These are phyloP conservation scores for Nephrotoma guestfalica DNA, from an alignment of 2,888 invertebrate species.

Conservation along the genomic window DNA sequence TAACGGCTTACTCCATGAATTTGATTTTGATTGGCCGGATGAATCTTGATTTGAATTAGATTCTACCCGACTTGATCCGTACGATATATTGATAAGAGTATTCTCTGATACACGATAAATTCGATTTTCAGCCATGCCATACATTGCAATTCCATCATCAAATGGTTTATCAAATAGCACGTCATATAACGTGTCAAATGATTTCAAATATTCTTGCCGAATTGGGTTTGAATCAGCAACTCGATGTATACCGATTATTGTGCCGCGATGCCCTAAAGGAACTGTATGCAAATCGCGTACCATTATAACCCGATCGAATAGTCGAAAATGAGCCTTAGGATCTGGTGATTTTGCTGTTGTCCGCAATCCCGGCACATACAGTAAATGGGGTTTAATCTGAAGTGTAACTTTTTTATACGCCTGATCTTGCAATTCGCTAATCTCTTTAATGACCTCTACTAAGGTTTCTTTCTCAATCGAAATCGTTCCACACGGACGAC, in stretches of 20 bases:
- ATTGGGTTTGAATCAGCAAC: slow-evolving; percentile 30
- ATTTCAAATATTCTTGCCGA: slow-evolving; percentile 37
- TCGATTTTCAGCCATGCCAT: slow-evolving; percentile 24
- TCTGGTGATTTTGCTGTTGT: slow-evolving; percentile 49
- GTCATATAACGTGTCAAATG: slow-evolving; percentile 49
- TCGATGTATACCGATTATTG: slow-evolving; percentile 55
- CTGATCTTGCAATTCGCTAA: slow-evolving; percentile 27
- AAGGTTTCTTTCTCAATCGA: slow-evolving; percentile 52
- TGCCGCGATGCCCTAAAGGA: slow-evolving; percentile 72
- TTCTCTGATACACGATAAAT: slow-evolving; percentile 33
- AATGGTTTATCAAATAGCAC: slow-evolving; percentile 70
- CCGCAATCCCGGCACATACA: slow-evolving; percentile 41
- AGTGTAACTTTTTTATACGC: slow-evolving; percentile 42
- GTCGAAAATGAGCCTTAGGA: slow-evolving; percentile 41
- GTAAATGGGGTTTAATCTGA: slow-evolving; percentile 64
- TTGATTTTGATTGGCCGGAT: not conserved
- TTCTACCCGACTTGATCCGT: slow-evolving; percentile 21
- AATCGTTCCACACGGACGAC: slow-evolving; percentile 53
- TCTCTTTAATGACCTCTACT: slow-evolving; percentile 16
- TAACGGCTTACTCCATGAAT: not conserved
- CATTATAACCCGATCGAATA: slow-evolving; percentile 78
- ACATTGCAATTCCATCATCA: slow-evolving; percentile 38
- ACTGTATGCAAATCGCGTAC: slow-evolving; percentile 55
- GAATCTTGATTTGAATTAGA: not conserved
- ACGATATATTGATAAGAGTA: slow-evolving; percentile 34